These are phyloP conservation scores for Microctonus hyperodae DNA, from an alignment of 2,888 invertebrate species.

Conservation along the genomic window DNA sequence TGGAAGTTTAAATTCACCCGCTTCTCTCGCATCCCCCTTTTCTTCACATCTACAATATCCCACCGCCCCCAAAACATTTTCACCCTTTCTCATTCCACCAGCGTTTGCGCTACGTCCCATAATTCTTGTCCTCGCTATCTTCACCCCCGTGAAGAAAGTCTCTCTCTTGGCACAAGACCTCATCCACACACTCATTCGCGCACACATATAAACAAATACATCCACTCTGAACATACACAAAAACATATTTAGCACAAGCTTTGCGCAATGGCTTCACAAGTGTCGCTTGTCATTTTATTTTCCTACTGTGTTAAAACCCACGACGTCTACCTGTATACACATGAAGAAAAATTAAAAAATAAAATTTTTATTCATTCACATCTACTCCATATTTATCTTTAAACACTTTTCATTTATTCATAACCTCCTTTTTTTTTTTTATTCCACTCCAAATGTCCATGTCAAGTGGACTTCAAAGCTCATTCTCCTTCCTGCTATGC, in stretches of 20 bases:
- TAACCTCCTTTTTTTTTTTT: not conserved
- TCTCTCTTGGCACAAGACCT: conserved; percentile 49
- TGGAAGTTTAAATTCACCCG: conserved; percentile 50
- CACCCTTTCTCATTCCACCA: not conserved
- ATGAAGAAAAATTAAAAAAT: not conserved
- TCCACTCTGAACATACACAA: not conserved
- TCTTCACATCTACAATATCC: conserved; percentile 36
- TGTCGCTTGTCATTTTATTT: conserved; percentile 57
- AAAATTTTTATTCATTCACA: not conserved
- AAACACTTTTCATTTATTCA: not conserved
- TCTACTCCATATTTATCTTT: not conserved
- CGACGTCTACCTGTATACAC: not conserved
- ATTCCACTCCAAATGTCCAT: not conserved
- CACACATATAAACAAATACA: conserved; percentile 40
- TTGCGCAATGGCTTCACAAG: not conserved
- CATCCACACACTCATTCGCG: conserved; percentile 34
- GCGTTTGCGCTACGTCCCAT: conserved; percentile 44
- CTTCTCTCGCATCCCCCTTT: conserved; percentile 23
- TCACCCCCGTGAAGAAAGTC: conserved; percentile 48
- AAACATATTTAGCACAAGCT: not conserved
- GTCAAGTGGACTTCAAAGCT: not conserved
- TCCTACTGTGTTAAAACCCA: conserved; percentile 36
- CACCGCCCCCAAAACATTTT: not conserved
- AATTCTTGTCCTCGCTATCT: conserved; percentile 59
- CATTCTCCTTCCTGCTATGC: not conserved